Evolutionary conservation across 1,140 invertebrate genomes (phyloP), one percentile per base, ranked within the genome.

Genomic region (Bombyx mandarina): DNA sequence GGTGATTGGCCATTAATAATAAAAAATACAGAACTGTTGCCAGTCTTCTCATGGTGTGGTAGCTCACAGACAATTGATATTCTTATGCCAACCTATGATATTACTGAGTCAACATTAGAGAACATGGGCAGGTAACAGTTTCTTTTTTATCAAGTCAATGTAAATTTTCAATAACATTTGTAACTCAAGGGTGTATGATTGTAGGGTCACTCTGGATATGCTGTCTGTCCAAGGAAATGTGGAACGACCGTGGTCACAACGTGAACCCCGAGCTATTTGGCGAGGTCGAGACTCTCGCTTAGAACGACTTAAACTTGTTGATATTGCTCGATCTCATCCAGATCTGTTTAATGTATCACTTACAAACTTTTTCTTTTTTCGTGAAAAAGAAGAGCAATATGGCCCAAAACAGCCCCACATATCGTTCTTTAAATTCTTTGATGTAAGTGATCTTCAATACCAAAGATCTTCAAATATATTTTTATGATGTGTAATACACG

Each of bases 21-120:
- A 48, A 89, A 90, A 66, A 74, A 63, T 22, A 65, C 74, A 10
- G 83, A 89, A 18, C 65, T 82, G 6, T 89, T 94, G 65, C 97
- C 97, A n/a, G 93, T 99, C 56, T 96, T 99, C 78, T 98, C 97
- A 45, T 99, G 98, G 97, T 99, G 97, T 89, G 96, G 96, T 1
- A 98, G 96, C 63, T 88, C 92, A 54, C 91, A 94, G 62, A 93
- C 93, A 5, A 86, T 90, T 68, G 98, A 99, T 87, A 98, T 99
- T 80, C 90, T 98, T 54, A 91, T 99, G 89, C 98, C 98, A 8
- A 98, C 97, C 2, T 99, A 99, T 89, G 97, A 99, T 78, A 90
- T 99, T 43, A 98, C 96, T 3, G 94, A 98, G 89, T 94, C 97
- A 7, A 93, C 95, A 1, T 79, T 99, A 55, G 94, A 98, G 89